These are phyloP conservation scores for Periplaneta americana DNA, from an alignment of 1,140 invertebrate species.

Conservation along the genomic window DNA sequence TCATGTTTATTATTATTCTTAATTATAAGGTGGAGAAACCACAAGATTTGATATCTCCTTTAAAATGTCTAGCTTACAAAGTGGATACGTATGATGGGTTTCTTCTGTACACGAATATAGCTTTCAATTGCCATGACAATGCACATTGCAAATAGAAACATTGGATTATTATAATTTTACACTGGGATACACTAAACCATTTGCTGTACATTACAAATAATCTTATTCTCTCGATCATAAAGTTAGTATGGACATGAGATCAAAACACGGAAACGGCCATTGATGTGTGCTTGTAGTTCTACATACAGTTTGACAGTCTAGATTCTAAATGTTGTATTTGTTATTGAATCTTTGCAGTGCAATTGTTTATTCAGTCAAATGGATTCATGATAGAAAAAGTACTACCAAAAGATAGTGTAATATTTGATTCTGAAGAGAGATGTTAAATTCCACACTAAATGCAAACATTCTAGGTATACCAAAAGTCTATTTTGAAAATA, in stretches of 20 bases:
- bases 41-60: not conserved
- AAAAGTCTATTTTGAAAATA: not conserved
- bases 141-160: not conserved
- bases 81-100: not conserved
- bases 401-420: not conserved
- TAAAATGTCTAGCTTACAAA: not conserved
- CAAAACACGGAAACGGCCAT: not conserved
- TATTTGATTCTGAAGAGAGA: not conserved
- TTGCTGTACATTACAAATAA: not conserved
- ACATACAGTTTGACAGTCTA: not conserved
- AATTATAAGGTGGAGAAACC: not conserved
- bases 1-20: not conserved
- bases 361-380: not conserved
- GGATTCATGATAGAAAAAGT: not conserved
- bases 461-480: not conserved
- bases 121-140: not conserved
- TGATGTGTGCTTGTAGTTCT: not conserved
- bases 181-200: not conserved
- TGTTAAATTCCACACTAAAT: not conserved
- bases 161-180: not conserved
- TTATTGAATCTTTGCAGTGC: not conserved
- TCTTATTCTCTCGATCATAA: not conserved
- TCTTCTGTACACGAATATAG: conserved; percentile 2
- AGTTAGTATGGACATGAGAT: not conserved
- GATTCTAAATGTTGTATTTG: not conserved